Evolutionary conservation across 2,888 invertebrate genomes (phyloP).

Genomic region (Calliscelio sp.): DNA sequence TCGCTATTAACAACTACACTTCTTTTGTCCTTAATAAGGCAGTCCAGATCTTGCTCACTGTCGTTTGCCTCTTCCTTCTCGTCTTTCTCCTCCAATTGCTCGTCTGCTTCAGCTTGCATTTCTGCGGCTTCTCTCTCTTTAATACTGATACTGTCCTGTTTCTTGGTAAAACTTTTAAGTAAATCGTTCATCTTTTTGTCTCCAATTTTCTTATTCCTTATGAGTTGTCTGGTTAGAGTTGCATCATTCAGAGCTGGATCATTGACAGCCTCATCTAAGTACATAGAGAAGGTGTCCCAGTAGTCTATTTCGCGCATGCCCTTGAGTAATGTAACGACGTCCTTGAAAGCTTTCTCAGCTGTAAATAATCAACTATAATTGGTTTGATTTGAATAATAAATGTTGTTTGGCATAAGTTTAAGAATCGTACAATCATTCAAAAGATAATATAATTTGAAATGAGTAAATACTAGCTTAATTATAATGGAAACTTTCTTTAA

Average conservation of each 20-base stretch:
- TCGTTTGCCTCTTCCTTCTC: neutral
- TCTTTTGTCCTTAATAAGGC: too few relatives aligned
- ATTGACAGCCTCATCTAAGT: conserved; percentile 74
- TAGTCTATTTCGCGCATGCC: conserved; percentile 78
- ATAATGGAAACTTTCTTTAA: too few relatives aligned
- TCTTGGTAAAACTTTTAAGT: conserved; percentile 79
- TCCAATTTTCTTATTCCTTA: conserved; percentile 76
- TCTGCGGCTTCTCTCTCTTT: conserved; percentile 28
- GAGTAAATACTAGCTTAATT: too few relatives aligned
- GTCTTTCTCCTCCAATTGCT: conserved; percentile 33
- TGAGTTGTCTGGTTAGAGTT: conserved; percentile 76
- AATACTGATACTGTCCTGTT: conserved; percentile 75
- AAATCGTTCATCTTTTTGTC: conserved; percentile 78
- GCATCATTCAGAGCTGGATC: conserved; percentile 81
- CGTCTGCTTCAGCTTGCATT: neutral
- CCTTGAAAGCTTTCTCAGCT: conserved; percentile 81
- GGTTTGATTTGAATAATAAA: too few relatives aligned
- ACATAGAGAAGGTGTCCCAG: conserved; percentile 81
- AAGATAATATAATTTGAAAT: too few relatives aligned
- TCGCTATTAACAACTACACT: too few relatives aligned
- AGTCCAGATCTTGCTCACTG: too few relatives aligned
- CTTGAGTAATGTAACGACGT: conserved; percentile 80
- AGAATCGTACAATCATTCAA: too few relatives aligned
- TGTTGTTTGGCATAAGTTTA: too few relatives aligned
- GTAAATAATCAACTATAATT: too few relatives aligned